phyloP scores from a whole-genome alignment of 2,797 vertebrate species.

The Siniperca obscura region DNA sequence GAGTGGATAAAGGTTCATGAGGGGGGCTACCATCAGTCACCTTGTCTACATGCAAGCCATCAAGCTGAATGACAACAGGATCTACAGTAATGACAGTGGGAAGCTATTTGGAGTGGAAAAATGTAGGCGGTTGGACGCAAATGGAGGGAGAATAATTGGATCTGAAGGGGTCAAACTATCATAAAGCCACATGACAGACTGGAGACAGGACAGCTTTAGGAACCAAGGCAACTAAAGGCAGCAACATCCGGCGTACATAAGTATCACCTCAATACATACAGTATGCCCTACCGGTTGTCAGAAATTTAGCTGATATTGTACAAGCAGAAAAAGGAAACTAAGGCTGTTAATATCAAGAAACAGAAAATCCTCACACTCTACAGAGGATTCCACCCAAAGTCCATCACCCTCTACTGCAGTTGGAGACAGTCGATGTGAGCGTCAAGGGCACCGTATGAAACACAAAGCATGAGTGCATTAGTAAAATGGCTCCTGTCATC shows the following conservation, averaged over 20 bases:
- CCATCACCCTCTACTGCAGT: conserved; percentile 36
- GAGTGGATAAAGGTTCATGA: conserved; percentile 41
- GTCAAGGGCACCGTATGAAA: conserved; percentile 70
- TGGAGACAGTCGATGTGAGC: conserved; percentile 62
- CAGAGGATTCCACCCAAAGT: conserved; percentile 5
- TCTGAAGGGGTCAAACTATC: conserved; percentile 47
- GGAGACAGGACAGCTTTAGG: conserved; percentile 23
- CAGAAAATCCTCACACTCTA: conserved; percentile 10
- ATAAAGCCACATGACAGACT: conserved; percentile 45
- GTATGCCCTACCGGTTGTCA: background rate
- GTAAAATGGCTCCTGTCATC: conserved; percentile 75
- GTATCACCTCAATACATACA: background rate
- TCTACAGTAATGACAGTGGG: conserved; percentile 53
- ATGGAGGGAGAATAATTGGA: conserved; percentile 64
- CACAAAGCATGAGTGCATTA: conserved; percentile 70
- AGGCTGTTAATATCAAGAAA: conserved; percentile 20
- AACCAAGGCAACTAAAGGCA: conserved; percentile 17
- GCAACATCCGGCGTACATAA: background rate
- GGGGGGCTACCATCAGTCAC: conserved; percentile 47
- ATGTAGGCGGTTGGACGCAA: conserved; percentile 51
- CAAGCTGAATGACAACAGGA: conserved; percentile 54
- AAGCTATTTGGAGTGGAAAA: conserved; percentile 57
- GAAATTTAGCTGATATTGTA: background rate
- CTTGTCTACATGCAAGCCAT: conserved; percentile 37
- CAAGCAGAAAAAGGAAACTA: background rate